These are phyloP conservation scores for Euproctis similis DNA, from an alignment of 2,888 invertebrate species.

Conservation along the genomic window DNA sequence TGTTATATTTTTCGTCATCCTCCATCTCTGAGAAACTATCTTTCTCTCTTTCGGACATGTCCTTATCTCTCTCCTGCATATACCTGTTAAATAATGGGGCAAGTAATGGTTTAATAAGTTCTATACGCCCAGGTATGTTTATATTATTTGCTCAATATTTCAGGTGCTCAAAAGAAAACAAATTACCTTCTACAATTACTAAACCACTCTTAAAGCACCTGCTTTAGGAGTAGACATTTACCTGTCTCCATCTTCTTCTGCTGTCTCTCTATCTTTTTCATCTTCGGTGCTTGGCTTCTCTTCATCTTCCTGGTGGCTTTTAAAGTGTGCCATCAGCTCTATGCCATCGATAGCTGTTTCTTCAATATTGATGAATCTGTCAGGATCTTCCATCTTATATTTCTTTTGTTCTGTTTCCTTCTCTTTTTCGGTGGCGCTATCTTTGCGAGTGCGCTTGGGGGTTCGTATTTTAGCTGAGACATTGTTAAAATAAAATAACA, in stretches of 20 bases:
- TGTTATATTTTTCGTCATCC: constrained; percentile 66
- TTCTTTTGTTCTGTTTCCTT: constrained; percentile 57
- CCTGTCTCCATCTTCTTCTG: constrained; percentile 45
- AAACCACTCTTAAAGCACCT: too few relatives aligned
- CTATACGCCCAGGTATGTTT: too few relatives aligned
- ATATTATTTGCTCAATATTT: too few relatives aligned
- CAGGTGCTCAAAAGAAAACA: too few relatives aligned
- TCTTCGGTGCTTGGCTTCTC: constrained; percentile 59
- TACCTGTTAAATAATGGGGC: too few relatives aligned
- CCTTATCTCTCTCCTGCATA: constrained; percentile 27
- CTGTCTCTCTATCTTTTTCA: constrained; percentile 55
- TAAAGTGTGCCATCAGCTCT: constrained; percentile 64
- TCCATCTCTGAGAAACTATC: constrained; percentile 71
- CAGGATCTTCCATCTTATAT: constrained; percentile 47
- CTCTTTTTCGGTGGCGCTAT: constrained; percentile 75
- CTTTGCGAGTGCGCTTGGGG: constrained; percentile 73
- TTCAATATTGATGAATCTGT: constrained; percentile 58
- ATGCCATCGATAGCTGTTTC: constrained; percentile 71
- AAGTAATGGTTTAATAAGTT: too few relatives aligned
- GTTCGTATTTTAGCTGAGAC: constrained; percentile 55
- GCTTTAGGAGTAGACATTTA: too few relatives aligned
- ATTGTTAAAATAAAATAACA: too few relatives aligned
- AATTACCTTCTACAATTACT: too few relatives aligned
- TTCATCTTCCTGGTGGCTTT: constrained; percentile 52
- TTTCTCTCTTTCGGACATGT: constrained; percentile 55